A percentile compares a stretch with the other conserved stretches of the same genome.
phyloP scores from a whole-genome alignment of 2,888 invertebrate genomes.

The Anagyrus pseudococci region DNA sequence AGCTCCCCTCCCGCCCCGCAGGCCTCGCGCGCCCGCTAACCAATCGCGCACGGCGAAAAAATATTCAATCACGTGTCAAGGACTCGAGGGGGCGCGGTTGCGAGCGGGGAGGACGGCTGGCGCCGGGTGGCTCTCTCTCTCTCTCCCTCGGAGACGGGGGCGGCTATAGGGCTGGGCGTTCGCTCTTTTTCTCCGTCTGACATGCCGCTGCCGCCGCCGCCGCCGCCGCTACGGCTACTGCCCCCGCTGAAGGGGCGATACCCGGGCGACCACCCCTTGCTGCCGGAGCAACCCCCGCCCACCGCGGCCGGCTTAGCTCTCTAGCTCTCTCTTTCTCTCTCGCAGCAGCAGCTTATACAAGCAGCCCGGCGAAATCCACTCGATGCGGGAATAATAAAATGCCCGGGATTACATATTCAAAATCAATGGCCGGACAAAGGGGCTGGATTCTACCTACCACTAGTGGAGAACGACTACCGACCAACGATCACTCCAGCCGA shows the following conservation, averaged over 20 bases:
- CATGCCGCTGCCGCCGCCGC: background rate
- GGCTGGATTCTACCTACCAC: conserved; percentile 3
- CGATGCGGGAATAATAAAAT: conserved; percentile 59
- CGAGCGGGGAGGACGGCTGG: no score
- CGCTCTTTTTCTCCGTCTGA: conserved; percentile 39
- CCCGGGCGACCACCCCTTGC: conserved; percentile 1
- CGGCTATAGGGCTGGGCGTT: conserved; percentile 37
- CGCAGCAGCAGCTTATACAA: conserved; percentile 5
- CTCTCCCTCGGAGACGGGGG: conserved; percentile 27
- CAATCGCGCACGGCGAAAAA: conserved; percentile 61
- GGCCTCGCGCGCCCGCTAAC: conserved; percentile 55
- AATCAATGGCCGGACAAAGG: conserved; percentile 57
- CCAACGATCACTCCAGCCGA: no score
- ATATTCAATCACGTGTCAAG: conserved; percentile 62
- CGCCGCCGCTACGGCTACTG: background rate
- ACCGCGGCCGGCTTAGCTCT: conserved; percentile 5
- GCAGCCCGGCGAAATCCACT: conserved; percentile 31
- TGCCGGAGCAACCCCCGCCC: conserved; percentile 11
- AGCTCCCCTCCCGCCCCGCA: conserved; percentile 34
- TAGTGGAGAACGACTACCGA: no score
- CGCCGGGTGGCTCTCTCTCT: background rate
- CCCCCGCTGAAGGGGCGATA: background rate
- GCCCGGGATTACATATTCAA: conserved; percentile 59
- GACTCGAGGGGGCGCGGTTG: conserved; percentile 49
- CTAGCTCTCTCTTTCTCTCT: conserved; percentile 12